Conservation (phyloP, 1,140 invertebrate species). For the silkworm (Bombyx mori) region DNA sequence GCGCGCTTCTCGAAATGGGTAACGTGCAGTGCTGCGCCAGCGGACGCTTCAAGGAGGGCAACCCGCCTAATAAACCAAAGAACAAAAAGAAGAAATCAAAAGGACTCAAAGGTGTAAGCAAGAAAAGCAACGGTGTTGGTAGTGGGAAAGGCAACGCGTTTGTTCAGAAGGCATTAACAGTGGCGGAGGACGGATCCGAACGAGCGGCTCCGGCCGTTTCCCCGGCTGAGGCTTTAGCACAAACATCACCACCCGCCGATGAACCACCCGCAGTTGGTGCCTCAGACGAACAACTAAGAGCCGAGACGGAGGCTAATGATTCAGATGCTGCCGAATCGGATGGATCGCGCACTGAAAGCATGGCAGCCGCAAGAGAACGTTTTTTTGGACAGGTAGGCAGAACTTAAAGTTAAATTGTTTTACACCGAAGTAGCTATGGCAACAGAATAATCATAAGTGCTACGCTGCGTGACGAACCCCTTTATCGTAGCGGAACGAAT, state of each 20-base stretch:
- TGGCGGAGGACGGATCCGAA: constrained; percentile 46
- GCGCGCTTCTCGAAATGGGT: constrained; percentile 64
- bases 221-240: constrained; percentile 22
- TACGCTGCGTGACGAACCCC: constrained; percentile 32
- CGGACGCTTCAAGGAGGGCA: constrained; percentile 52
- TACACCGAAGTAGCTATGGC: constrained; percentile 14
- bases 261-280: constrained; percentile 6
- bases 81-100: constrained; percentile 47
- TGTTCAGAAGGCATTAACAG: constrained; percentile 37
- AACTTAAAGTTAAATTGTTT: constrained; percentile 4
- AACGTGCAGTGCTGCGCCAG: constrained; percentile 69
- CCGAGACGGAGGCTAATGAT: constrained; percentile 17
- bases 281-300: constrained; percentile 2
- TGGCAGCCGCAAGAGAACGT: constrained; percentile 52
- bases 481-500: constrained; percentile 58
- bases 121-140: constrained; percentile 46
- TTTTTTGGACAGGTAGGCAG: constrained; percentile 58
- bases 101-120: constrained; percentile 29
- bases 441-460: constrained; percentile 21
- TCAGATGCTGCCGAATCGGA: constrained; percentile 27
- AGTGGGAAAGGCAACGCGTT: constrained; percentile 37
- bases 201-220: constrained; percentile 28
- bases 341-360: constrained; percentile 40
- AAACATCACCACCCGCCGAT: constrained; percentile 22
- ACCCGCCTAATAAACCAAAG: constrained; percentile 45